These are phyloP conservation scores for Drosophila sechellia DNA, from an alignment of 1,140 invertebrate species.

Conservation along the genomic window DNA sequence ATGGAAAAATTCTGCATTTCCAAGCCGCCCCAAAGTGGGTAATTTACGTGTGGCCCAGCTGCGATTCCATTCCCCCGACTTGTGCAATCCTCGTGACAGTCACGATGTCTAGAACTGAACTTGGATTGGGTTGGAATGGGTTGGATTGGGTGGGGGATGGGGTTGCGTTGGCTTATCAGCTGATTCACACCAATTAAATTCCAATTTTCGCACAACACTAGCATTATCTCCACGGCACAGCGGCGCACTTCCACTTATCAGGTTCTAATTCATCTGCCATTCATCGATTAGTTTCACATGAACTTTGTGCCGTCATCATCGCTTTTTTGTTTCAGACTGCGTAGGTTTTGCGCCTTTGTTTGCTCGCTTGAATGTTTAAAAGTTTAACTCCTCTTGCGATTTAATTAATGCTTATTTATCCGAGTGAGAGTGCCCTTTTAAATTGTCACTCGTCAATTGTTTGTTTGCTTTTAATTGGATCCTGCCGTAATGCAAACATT, in stretches of 20 bases:
- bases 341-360: conserved; percentile 10
- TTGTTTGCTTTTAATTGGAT: conserved; percentile 54
- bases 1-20: conserved; percentile 30
- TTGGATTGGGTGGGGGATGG: background rate
- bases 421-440: conserved; percentile 20
- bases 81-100: conserved; percentile 57
- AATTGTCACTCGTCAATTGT: conserved; percentile 44
- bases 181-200: conserved; percentile 46
- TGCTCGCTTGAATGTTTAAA: background rate
- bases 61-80: conserved; percentile 33
- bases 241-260: conserved; percentile 15
- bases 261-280: conserved; percentile 28
- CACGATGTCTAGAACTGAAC: conserved; percentile 51
- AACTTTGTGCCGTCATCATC: conserved; percentile 22
- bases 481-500: conserved; percentile 4
- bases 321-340: background rate
- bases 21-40: conserved; percentile 32
- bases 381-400: conserved; percentile 9
- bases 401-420: conserved; percentile 57
- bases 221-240: conserved; percentile 4
- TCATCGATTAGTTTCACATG: conserved; percentile 34
- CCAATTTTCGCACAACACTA: conserved; percentile 38
- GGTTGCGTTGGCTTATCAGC: conserved; percentile 28
- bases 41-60: conserved; percentile 25
- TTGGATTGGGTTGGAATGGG: conserved; percentile 2